Percentiles rank a stretch among this genome's conserved stretches.
phyloP scores from a whole-genome alignment of 2,888 invertebrate genomes.

The Pogonocherus hispidulus region DNA sequence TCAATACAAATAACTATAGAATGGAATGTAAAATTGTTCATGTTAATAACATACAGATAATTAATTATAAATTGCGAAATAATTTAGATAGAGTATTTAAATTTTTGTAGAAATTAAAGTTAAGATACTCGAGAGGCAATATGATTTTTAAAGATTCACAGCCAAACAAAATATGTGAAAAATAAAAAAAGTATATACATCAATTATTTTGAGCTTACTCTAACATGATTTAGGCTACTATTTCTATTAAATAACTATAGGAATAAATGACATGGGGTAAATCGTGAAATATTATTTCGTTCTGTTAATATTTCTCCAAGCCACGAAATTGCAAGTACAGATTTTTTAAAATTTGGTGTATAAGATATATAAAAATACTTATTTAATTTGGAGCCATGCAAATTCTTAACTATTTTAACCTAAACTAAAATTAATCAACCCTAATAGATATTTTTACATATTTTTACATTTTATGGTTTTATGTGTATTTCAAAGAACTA shows the following conservation, averaged over 20 bases:
- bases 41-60: conserved; percentile 12
- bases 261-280: neutral
- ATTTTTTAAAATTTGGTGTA: conserved; percentile 1
- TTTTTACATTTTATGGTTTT: conserved; percentile 10
- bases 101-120: conserved; percentile 31
- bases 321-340: conserved; percentile 26
- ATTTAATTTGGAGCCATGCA: conserved; percentile 6
- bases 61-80: conserved; percentile 19
- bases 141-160: conserved; percentile 57
- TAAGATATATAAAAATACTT: conserved; percentile 11
- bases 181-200: conserved; percentile 42
- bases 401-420: conserved; percentile 14
- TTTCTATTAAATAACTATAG: conserved; percentile 10
- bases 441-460: conserved; percentile 8
- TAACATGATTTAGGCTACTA: conserved; percentile 25
- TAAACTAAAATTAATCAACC: conserved; percentile 21
- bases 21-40: conserved; percentile 40
- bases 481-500: conserved; percentile 1
- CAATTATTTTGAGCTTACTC: conserved; percentile 32
- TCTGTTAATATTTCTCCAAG: conserved; percentile 12
- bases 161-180: conserved; percentile 60
- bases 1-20: conserved; percentile 38
- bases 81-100: conserved; percentile 23
- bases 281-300: neutral
- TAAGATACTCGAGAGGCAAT: conserved; percentile 18